Percentiles rank a stretch among this genome's conserved stretches.
Conservation (phyloP, 2,113 vertebrate genomes). For the Callocephalon fimbriatum region DNA sequence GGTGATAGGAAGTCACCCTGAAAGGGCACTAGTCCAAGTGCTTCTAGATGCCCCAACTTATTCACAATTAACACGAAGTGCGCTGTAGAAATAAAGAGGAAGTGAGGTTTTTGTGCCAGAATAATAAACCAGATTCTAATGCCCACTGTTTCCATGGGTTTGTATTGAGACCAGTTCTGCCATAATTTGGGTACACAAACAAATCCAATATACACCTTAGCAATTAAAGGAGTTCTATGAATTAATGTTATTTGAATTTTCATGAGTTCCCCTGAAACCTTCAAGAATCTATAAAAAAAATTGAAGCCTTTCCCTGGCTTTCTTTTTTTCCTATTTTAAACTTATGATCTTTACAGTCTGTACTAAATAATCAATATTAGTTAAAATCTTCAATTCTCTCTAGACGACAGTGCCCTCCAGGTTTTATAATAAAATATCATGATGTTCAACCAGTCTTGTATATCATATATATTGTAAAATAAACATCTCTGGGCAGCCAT, state of each 20-base stretch:
- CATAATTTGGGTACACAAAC: not conserved
- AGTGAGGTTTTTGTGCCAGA: not conserved
- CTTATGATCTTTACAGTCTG: constrained; percentile 50
- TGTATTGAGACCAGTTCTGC: not conserved
- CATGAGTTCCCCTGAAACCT: constrained; percentile 3
- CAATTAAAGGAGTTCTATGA: not conserved
- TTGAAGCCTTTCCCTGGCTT: not conserved
- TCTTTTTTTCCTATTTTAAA: not conserved
- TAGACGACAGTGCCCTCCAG: constrained; percentile 72
- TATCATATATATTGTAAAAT: constrained; percentile 61
- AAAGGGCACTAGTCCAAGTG: not conserved
- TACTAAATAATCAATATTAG: constrained; percentile 80
- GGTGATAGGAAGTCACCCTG: not conserved
- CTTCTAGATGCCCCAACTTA: not conserved
- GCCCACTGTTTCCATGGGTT: not conserved
- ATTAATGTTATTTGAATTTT: not conserved
- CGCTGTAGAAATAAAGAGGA: not conserved
- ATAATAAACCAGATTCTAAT: not conserved
- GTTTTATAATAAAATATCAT: constrained; percentile 71
- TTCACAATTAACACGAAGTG: not conserved
- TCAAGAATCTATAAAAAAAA: not conserved
- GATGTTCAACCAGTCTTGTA: constrained; percentile 70
- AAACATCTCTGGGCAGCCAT: constrained; percentile 69
- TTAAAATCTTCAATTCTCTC: constrained; percentile 72
- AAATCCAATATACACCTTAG: not conserved